Conservation (phyloP, 2,113 vertebrate genomes). For the Gorsachius goisagi region DNA sequence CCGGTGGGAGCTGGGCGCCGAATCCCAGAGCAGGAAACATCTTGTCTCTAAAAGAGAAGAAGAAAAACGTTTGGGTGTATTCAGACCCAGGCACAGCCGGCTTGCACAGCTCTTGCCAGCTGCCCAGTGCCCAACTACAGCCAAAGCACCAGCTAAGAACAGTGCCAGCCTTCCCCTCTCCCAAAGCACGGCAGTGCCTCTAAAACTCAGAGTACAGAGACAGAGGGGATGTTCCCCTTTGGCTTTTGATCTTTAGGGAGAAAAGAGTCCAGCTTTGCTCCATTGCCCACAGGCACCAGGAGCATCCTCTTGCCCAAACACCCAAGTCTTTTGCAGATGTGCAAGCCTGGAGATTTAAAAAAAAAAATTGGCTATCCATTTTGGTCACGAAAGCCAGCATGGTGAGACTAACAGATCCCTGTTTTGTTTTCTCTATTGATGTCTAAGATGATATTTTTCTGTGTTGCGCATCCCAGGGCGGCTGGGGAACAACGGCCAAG, state of each 20-base stretch:
- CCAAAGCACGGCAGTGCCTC: background rate
- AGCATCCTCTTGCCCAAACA: background rate
- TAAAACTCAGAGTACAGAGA: background rate
- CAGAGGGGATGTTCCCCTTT: background rate
- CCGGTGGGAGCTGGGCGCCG: slow-evolving; percentile 94
- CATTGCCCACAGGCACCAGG: background rate
- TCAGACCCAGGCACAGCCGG: background rate
- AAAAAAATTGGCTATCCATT: background rate
- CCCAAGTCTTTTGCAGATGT: background rate
- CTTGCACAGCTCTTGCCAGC: background rate
- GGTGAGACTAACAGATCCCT: background rate
- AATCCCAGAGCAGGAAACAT: slow-evolving; percentile 99
- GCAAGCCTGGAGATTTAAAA: background rate
- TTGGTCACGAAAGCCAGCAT: background rate
- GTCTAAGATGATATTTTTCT: background rate
- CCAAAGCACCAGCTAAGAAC: background rate
- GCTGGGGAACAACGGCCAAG: background rate
- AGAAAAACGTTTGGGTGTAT: background rate
- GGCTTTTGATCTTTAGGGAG: background rate
- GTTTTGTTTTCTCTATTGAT: background rate
- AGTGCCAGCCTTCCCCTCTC: background rate
- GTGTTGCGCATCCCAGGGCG: background rate
- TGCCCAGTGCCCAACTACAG: background rate
- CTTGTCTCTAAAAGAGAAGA: slow-evolving; percentile 87
- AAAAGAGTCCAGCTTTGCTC: background rate